Evolutionary conservation across 1,140 invertebrate species (phyloP).

Genomic region (Pomacea maculata): DNA sequence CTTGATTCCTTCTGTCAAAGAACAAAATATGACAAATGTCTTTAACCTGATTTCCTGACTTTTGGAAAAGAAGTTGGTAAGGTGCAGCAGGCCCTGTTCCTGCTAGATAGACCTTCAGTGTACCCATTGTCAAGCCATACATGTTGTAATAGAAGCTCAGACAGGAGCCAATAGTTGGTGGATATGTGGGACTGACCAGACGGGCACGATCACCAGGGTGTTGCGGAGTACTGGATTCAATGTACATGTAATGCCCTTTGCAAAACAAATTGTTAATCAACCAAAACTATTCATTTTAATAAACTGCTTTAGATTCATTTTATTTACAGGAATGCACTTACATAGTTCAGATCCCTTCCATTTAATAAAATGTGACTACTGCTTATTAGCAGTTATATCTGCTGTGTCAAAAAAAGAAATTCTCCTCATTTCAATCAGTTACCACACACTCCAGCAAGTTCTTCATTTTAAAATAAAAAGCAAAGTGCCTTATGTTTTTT

Average conservation of each 20-base stretch:
- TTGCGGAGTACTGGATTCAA: slow-evolving; percentile 73
- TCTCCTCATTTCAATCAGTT: no score
- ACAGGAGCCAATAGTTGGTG: slow-evolving; percentile 43
- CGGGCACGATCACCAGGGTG: slow-evolving; percentile 59
- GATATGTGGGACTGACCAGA: slow-evolving; percentile 44
- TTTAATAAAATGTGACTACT: no score
- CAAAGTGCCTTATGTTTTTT: no score
- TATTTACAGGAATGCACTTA: neutral
- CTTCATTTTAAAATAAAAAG: no score
- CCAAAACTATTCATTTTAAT: neutral
- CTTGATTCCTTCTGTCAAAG: no score
- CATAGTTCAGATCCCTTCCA: no score
- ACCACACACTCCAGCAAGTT: no score
- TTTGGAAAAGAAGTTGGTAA: slow-evolving; percentile 12
- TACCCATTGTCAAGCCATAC: slow-evolving; percentile 70
- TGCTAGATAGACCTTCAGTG: slow-evolving; percentile 44
- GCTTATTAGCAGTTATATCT: no score
- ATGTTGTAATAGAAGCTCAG: slow-evolving; percentile 78
- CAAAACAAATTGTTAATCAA: slow-evolving; percentile 1
- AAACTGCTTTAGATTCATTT: neutral
- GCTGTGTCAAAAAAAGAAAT: no score
- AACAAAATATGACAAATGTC: neutral
- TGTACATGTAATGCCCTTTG: slow-evolving; percentile 70
- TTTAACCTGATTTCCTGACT: slow-evolving; percentile 13
- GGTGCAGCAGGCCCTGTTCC: neutral